Percentiles rank a stretch among this genome's conserved stretches.
Evolutionary conservation across 2,888 invertebrate genomes (phyloP).

Genomic region (Horisme vitalbata): DNA sequence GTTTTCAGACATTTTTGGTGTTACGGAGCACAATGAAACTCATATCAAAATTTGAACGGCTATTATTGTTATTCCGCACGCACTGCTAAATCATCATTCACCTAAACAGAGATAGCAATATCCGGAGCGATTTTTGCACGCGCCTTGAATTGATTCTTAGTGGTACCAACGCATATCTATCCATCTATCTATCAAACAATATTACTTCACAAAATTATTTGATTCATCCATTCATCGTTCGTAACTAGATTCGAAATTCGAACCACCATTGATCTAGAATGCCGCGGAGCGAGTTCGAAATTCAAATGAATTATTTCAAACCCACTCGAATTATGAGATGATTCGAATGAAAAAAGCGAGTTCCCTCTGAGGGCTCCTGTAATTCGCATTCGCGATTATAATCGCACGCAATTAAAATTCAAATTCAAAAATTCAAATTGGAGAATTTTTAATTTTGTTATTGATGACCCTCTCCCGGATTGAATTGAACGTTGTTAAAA

Average conservation of each 20-base stretch:
- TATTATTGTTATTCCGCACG: too few species aligned
- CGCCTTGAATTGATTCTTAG: too few species aligned
- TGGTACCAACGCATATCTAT: too few species aligned
- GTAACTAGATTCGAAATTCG: conserved; percentile 6
- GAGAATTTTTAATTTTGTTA: conserved; percentile 81
- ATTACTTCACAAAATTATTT: neutral
- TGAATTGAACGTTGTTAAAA: conserved; percentile 72
- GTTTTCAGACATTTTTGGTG: too few species aligned
- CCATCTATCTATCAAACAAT: neutral
- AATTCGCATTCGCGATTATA: conserved; percentile 76
- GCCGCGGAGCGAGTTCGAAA: conserved; percentile 11
- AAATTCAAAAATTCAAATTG: conserved; percentile 81
- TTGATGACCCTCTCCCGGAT: conserved; percentile 75
- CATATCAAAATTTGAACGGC: too few species aligned
- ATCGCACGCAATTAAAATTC: conserved; percentile 81
- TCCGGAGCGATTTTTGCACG: too few species aligned
- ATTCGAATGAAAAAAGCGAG: conserved; percentile 60
- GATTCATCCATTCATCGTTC: neutral
- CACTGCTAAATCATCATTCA: too few species aligned
- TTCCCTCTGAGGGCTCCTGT: conserved; percentile 59
- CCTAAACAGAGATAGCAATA: too few species aligned
- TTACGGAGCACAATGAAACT: too few species aligned
- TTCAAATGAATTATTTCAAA: conserved; percentile 23
- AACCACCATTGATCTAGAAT: conserved; percentile 3
- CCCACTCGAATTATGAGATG: conserved; percentile 49